These are phyloP conservation scores for Pandemis corylana DNA, from an alignment of 2,888 invertebrate genomes.

Conservation along the genomic window DNA sequence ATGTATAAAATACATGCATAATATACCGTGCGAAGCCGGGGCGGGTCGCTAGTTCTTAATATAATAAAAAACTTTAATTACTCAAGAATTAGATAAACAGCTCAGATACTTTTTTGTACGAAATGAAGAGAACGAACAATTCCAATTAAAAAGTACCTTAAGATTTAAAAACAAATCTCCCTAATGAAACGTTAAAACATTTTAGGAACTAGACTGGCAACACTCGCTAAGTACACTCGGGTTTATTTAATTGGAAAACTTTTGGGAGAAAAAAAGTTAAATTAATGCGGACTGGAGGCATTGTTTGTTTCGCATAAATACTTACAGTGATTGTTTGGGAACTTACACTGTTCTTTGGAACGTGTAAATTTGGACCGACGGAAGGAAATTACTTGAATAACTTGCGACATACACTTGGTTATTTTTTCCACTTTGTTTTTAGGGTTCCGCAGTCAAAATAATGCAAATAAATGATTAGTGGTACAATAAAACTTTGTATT, in stretches of 20 bases:
- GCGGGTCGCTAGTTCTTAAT: too few relatives aligned
- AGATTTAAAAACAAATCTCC: conserved; percentile 37
- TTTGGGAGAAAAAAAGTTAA: conserved; percentile 36
- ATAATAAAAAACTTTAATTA: background rate
- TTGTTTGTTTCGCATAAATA: conserved; percentile 35
- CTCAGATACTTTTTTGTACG: background rate
- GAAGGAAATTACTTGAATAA: background rate
- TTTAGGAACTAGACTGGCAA: conserved; percentile 29
- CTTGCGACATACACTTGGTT: background rate
- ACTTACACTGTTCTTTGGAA: conserved; percentile 1
- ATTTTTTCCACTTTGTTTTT: background rate
- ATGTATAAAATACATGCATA: too few relatives aligned
- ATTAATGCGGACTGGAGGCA: conserved; percentile 24
- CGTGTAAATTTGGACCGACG: conserved; percentile 6
- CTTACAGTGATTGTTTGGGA: conserved; percentile 21
- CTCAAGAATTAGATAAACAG: background rate
- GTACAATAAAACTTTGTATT: too few relatives aligned
- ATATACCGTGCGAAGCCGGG: too few relatives aligned
- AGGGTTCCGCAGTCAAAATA: too few relatives aligned
- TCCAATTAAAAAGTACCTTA: conserved; percentile 30
- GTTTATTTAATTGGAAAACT: conserved; percentile 40
- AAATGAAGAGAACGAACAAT: conserved; percentile 27
- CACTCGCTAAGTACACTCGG: conserved; percentile 32
- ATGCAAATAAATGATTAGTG: too few relatives aligned
- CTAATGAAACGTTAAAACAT: conserved; percentile 29